Base-by-base conservation (phyloP, 2,797 vertebrate genomes). In the Gobionotothen gibberifrons region DNA sequence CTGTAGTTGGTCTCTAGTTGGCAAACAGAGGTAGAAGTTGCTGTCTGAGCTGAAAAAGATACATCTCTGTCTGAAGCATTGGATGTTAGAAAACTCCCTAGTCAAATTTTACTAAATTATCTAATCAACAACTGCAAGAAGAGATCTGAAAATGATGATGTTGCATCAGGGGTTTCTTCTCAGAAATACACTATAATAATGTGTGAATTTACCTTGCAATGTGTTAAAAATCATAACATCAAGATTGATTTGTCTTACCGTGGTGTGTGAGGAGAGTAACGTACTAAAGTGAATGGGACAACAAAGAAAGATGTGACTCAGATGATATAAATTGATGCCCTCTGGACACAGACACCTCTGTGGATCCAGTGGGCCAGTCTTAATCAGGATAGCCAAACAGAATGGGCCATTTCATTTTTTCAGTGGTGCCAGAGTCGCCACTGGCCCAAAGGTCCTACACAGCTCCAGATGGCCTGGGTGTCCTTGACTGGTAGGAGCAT, bases 381-480 rank as follows among this genome's bases (percentile, higher is more conserved):
- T 73, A 85, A 85, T 87, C 65, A 74, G 78, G 67, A 75, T 43
- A 70, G 60, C 53, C 76, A 74, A 76, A 82, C 59, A 84, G 69
- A 83, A 63, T 32, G 32, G 67, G 39, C 43, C 2, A 1, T 71
- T 68, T 56, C n/a, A 7, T 77, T 74, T 73, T 70, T 82, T 75
- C 55, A 51, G 73, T 36, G 40, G 32, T 69, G 32, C 48, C 60
- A 60, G 63, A 78, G 51, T 60, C 61, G 59, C 69, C 65, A 60
- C 21, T 21, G 67, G 73, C 75, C 39, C 67, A 75, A 53, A 86
- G 72, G 69, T 83, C 75, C 82, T 65, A 42, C 44, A 47, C 74
- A 64, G 68, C 54, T 84, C 82, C 85, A 87, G 79, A 85, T 89
- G 87, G 82, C 65, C 55, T 36, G 68, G 57, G 71, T 64, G 85